phyloP scores from a whole-genome alignment of 2,888 invertebrate species.

The Julus scandinavius region DNA sequence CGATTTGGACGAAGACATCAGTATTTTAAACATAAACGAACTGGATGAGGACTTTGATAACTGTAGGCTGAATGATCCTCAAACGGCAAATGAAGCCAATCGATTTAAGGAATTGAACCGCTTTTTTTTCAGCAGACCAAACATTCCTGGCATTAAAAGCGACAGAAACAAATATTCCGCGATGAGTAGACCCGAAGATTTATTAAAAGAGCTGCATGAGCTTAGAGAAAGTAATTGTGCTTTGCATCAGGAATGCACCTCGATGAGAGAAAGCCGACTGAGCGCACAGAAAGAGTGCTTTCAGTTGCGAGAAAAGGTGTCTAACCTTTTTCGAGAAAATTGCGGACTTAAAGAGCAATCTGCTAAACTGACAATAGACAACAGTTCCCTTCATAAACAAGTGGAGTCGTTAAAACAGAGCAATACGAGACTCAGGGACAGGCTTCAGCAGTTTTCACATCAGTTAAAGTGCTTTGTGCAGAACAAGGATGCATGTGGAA shows the following conservation, averaged over 20 bases:
- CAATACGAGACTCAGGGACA: slow-evolving; percentile 48
- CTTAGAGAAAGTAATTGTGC: slow-evolving; percentile 33
- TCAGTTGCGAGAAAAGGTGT: slow-evolving; percentile 52
- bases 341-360: slow-evolving; percentile 54
- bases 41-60: slow-evolving; percentile 6
- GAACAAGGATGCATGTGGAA: slow-evolving; percentile 9
- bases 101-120: neutral
- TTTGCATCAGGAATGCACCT: slow-evolving; percentile 36
- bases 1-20: slow-evolving; percentile 47
- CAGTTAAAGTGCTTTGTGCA: slow-evolving; percentile 52
- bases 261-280: neutral
- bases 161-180: too few relatives aligned
- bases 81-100: neutral
- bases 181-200: slow-evolving; percentile 38
- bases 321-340: slow-evolving; percentile 54
- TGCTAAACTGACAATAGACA: slow-evolving; percentile 54
- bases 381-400: slow-evolving; percentile 45
- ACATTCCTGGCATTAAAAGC: too few relatives aligned
- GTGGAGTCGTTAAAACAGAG: neutral
- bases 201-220: slow-evolving; percentile 45
- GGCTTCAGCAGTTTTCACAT: slow-evolving; percentile 52
- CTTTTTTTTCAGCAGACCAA: neutral
- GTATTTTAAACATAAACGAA: slow-evolving; percentile 31
- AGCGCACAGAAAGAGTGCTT: slow-evolving; percentile 47
- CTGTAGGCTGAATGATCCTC: neutral